Evolutionary conservation across 30 jellyfish, hydroid and myxozoan species (phyloP).

Genomic region (Nemopilema nomurai): DNA sequence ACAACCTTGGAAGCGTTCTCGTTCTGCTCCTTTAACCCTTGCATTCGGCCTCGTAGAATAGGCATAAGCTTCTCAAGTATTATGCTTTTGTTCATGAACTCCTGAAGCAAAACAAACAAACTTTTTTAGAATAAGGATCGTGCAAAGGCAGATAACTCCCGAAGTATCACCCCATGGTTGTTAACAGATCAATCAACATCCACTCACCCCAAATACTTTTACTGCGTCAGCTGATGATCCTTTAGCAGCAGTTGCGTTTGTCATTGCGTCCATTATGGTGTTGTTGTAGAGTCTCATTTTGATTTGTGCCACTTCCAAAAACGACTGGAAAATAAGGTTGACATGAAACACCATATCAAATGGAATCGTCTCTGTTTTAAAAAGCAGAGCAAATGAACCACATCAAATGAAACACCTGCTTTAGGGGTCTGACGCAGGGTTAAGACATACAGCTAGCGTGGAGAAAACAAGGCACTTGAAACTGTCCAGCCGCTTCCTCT

Average conservation of each 20-base stretch:
- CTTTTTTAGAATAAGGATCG: too few relatives aligned
- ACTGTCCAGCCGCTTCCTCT: too few relatives aligned
- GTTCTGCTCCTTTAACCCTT: constrained; percentile 15
- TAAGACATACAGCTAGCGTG: too few relatives aligned
- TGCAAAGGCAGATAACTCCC: too few relatives aligned
- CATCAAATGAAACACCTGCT: too few relatives aligned
- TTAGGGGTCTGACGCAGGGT: too few relatives aligned
- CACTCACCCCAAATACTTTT: constrained; percentile 42
- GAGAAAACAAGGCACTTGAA: too few relatives aligned
- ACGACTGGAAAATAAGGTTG: constrained; percentile 20
- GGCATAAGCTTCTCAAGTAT: neutral
- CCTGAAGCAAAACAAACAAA: too few relatives aligned
- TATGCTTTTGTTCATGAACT: constrained; percentile 23
- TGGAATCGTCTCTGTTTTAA: neutral
- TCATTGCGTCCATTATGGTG: constrained; percentile 42
- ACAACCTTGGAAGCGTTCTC: constrained; percentile 32
- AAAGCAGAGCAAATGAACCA: neutral
- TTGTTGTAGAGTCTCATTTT: constrained; percentile 7
- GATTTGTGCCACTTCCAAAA: constrained; percentile 28
- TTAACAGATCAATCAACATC: too few relatives aligned
- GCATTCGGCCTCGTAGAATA: constrained; percentile 6
- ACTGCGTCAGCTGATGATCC: constrained; percentile 65
- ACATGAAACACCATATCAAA: neutral
- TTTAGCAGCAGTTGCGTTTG: constrained; percentile 51
- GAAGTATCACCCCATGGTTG: too few relatives aligned